Percentiles rank a stretch among this genome's conserved stretches.
These are phyloP conservation scores for Tigriopus japonicus DNA, from an alignment of 1,140 invertebrate genomes.

Conservation along the genomic window DNA sequence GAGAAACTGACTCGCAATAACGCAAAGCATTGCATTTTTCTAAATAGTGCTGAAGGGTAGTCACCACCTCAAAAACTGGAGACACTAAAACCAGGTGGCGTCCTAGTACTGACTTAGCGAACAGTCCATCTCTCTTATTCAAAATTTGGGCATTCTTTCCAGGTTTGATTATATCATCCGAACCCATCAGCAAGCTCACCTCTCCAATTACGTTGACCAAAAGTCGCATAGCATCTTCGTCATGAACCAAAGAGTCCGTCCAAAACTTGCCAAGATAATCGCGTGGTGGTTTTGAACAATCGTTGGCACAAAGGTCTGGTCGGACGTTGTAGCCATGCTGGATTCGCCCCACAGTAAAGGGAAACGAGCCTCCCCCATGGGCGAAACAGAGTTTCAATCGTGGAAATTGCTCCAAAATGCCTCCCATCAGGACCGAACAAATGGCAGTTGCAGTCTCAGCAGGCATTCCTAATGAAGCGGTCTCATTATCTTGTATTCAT, in stretches of 20 bases:
- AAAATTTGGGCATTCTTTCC: not conserved
- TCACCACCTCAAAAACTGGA: no score
- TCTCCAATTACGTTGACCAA: slow-evolving; percentile 27
- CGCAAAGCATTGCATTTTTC: no score
- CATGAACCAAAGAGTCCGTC: slow-evolving; percentile 38
- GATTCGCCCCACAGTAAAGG: slow-evolving; percentile 35
- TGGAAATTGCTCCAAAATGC: slow-evolving; percentile 33
- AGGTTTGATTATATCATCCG: not conserved
- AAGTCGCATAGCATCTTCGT: slow-evolving; percentile 26
- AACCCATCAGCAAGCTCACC: slow-evolving; percentile 25
- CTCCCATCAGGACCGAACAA: slow-evolving; percentile 37
- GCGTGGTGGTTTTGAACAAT: slow-evolving; percentile 26
- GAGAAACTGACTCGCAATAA: no score
- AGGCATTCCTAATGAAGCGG: slow-evolving; percentile 37
- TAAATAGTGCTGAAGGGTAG: no score
- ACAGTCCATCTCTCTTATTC: not conserved
- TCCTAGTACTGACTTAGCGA: not conserved
- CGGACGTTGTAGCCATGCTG: slow-evolving; percentile 34
- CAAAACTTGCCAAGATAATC: slow-evolving; percentile 34
- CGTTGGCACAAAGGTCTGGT: slow-evolving; percentile 37
- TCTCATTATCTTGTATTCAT: no score
- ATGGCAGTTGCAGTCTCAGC: slow-evolving; percentile 37
- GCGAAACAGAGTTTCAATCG: slow-evolving; percentile 34
- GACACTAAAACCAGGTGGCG: no score
- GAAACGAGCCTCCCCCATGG: slow-evolving; percentile 39